Conservation (phyloP, 2,888 invertebrate species). For the Lasioglossum vierecki region DNA sequence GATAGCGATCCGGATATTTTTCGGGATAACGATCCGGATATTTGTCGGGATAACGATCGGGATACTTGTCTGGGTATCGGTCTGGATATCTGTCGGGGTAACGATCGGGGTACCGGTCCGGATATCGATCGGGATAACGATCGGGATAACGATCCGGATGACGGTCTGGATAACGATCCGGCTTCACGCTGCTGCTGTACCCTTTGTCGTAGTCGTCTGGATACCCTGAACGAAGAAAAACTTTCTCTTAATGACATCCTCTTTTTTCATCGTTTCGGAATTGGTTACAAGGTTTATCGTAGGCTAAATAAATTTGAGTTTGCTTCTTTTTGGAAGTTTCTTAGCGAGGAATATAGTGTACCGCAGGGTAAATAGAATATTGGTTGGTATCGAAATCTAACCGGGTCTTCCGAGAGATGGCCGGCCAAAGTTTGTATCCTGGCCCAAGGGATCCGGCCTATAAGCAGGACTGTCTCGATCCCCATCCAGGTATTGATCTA, state of each 20-base stretch:
- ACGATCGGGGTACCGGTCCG: constrained; percentile 67
- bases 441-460: constrained; percentile 84
- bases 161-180: constrained; percentile 69
- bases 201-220: constrained; percentile 60
- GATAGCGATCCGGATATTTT: constrained; percentile 74
- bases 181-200: constrained; percentile 41
- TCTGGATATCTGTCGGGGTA: constrained; percentile 72
- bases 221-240: constrained; percentile 60
- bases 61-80: constrained; percentile 70
- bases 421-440: constrained; percentile 84
- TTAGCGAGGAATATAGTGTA: background rate
- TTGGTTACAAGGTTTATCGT: background rate
- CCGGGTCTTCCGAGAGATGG: constrained; percentile 83
- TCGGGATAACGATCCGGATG: constrained; percentile 70
- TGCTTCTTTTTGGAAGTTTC: background rate
- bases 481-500: constrained; percentile 83
- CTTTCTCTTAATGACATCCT: background rate
- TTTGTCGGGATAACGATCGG: constrained; percentile 70
- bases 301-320: background rate
- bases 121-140: constrained; percentile 72
- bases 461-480: constrained; percentile 80
- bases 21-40: constrained; percentile 74
- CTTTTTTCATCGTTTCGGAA: background rate
- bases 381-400: constrained; percentile 30
- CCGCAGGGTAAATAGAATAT: background rate